phyloP scores from a whole-genome alignment of 2,113 vertebrate genomes.

The Lonchura striata region DNA sequence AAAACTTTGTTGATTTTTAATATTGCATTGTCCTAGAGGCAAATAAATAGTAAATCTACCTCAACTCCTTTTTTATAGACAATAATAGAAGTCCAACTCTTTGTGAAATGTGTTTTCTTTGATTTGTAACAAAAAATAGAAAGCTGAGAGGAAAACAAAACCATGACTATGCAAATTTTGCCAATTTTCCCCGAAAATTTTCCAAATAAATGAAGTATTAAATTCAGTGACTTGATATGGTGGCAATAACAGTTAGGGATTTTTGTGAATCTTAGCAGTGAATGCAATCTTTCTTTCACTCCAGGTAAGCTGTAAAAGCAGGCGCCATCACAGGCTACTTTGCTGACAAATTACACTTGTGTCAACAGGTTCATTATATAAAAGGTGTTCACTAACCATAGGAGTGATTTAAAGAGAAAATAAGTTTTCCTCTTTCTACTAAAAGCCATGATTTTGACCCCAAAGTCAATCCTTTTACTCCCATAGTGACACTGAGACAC shows the following conservation, averaged over 20 bases:
- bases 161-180: not conserved
- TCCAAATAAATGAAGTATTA: not conserved
- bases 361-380: not conserved
- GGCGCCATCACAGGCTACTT: not conserved
- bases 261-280: not conserved
- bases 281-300: not conserved
- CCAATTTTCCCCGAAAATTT: not conserved
- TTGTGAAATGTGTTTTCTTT: not conserved
- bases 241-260: not conserved
- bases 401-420: not conserved
- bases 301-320: not conserved
- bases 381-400: not conserved
- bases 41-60: not conserved
- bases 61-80: not conserved
- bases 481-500: not conserved
- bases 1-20: not conserved
- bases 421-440: not conserved
- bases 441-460: not conserved
- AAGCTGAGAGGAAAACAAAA: not conserved
- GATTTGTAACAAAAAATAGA: not conserved
- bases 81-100: not conserved
- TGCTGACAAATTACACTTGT: not conserved
- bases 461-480: not conserved
- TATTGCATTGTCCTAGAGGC: not conserved
- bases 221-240: not conserved